Evolutionary conservation across 2,113 vertebrate species (phyloP).

Genomic region (Albula glossodonta): DNA sequence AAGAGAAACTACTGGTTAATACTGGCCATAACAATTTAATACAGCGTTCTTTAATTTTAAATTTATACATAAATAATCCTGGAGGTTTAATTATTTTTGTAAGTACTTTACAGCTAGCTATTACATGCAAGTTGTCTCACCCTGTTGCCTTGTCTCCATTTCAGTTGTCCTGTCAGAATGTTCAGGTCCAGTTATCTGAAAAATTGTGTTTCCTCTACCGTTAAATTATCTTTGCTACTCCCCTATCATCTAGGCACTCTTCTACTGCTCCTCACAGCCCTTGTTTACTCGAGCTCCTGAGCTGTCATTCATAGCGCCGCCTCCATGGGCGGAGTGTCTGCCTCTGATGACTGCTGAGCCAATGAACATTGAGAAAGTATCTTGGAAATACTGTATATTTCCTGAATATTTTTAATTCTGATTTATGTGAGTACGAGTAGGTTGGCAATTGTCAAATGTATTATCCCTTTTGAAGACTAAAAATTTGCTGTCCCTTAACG

Average conservation of each 20-base stretch:
- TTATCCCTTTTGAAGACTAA: no score
- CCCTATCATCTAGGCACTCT: background rate
- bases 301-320: constrained; percentile 48
- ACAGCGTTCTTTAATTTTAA: background rate
- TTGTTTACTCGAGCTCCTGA: constrained; percentile 29
- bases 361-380: background rate
- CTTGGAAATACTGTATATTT: no score
- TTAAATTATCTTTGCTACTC: background rate
- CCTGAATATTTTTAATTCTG: no score
- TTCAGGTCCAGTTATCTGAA: constrained; percentile 25
- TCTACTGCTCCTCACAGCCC: background rate
- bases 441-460: no score
- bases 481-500: no score
- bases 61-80: background rate
- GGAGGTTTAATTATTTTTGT: background rate
- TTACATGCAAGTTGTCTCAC: constrained; percentile 50
- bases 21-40: background rate
- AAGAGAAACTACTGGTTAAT: background rate
- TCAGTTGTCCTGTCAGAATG: constrained; percentile 12
- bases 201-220: background rate
- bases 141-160: constrained; percentile 73
- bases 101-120: background rate
- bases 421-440: no score
- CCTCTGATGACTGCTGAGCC: background rate
- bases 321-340: constrained; percentile 50